phyloP scores from a whole-genome alignment of 2,888 invertebrate species.

The Periphyllus acericola region DNA sequence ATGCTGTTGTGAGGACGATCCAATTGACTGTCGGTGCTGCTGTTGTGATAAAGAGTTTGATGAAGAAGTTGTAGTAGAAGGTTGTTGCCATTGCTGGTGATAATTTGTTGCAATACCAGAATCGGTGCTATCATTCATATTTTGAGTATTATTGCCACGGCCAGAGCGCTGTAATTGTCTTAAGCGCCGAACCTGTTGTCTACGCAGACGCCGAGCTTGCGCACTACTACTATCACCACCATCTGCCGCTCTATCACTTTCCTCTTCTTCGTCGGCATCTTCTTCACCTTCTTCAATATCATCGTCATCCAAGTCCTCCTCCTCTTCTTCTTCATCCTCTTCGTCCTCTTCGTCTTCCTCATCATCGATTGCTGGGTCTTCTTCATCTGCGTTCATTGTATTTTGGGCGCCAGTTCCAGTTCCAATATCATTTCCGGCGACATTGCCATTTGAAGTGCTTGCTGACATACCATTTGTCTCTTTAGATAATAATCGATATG shows the following conservation, averaged over 20 bases:
- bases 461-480: constrained; percentile 33
- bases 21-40: constrained; percentile 15
- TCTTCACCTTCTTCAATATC: constrained; percentile 33
- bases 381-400: constrained; percentile 12
- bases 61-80: constrained; percentile 14
- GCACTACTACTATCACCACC: constrained; percentile 80
- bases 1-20: constrained; percentile 73
- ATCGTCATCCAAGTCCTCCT: constrained; percentile 54
- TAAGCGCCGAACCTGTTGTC: constrained; percentile 31
- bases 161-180: constrained; percentile 17
- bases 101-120: constrained; percentile 8
- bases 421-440: constrained; percentile 30
- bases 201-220: constrained; percentile 19
- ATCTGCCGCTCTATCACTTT: constrained; percentile 89
- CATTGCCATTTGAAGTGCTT: not conserved
- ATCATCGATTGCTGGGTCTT: constrained; percentile 25
- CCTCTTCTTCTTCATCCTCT: constrained; percentile 59
- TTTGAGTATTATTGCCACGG: not conserved
- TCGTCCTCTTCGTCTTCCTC: constrained; percentile 60
- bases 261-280: constrained; percentile 83
- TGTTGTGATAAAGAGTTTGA: not conserved
- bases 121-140: constrained; percentile 8
- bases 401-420: constrained; percentile 14
- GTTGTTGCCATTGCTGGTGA: constrained; percentile 38
- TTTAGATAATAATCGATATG: constrained; percentile 3